Conservation (phyloP, 2,113 vertebrate genomes). For the Actenoides hombroni region DNA sequence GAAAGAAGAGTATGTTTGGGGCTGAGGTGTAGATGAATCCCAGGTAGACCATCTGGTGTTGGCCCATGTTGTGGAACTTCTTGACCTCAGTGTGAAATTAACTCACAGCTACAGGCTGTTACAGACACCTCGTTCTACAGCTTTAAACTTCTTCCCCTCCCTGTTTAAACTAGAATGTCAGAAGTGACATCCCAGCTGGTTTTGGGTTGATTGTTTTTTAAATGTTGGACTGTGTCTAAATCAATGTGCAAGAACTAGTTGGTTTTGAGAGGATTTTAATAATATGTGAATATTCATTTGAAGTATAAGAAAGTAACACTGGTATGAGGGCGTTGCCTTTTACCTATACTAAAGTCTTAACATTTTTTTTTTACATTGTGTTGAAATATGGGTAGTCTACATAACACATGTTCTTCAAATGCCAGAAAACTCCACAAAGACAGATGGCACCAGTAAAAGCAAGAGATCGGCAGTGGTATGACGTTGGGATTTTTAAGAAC, state of each 20-base stretch:
- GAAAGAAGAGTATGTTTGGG: not conserved
- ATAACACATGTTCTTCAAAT: constrained; percentile 44
- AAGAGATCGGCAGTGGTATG: constrained; percentile 84
- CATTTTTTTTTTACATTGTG: not conserved
- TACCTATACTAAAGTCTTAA: not conserved
- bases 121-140: not conserved
- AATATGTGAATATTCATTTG: not conserved
- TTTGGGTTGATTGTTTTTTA: not conserved
- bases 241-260: not conserved
- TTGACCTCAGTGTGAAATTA: constrained; percentile 24
- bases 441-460: constrained; percentile 45
- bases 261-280: not conserved
- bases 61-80: not conserved
- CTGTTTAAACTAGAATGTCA: not conserved
- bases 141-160: not conserved
- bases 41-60: not conserved
- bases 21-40: not conserved
- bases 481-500: constrained; percentile 92
- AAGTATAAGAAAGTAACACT: not conserved
- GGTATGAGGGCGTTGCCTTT: not conserved
- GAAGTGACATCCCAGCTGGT: not conserved
- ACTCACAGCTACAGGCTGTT: constrained; percentile 35
- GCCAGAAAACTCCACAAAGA: constrained; percentile 71
- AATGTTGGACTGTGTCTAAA: not conserved
- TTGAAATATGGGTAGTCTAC: not conserved